Evolutionary conservation across 2,113 vertebrate genomes (phyloP).

Genomic region (Syngnathus typhle): DNA sequence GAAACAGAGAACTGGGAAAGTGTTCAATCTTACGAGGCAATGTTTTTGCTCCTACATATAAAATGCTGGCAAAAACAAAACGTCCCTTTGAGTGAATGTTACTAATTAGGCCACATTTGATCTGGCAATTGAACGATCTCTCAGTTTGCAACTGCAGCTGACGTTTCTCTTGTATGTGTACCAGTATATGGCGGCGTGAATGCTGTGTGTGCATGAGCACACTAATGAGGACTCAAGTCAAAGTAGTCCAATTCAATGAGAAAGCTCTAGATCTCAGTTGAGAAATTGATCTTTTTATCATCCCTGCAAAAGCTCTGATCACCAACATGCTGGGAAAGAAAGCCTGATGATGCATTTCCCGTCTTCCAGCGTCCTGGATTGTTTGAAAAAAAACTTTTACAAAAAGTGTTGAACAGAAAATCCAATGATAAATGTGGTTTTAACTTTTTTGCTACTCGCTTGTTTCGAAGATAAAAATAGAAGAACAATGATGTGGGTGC

Average conservation of each 20-base stretch:
- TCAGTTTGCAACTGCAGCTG: conserved; percentile 15
- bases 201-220: conserved; percentile 4
- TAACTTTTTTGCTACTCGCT: not conserved
- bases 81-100: not conserved
- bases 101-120: conserved; percentile 13
- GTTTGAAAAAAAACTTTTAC: conserved; percentile 21
- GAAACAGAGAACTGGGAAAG: not conserved
- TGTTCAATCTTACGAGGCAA: not conserved
- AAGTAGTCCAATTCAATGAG: conserved; percentile 36
- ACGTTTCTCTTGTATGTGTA: conserved; percentile 10
- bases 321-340: conserved; percentile 40
- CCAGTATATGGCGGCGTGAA: conserved; percentile 1
- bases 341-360: conserved; percentile 32
- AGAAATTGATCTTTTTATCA: conserved; percentile 46
- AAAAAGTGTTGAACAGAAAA: conserved; percentile 9
- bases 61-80: not conserved
- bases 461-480: not conserved
- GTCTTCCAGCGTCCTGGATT: conserved; percentile 11
- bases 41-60: not conserved
- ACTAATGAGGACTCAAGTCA: conserved; percentile 46
- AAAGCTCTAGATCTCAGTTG: conserved; percentile 26
- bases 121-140: not conserved
- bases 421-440: not conserved
- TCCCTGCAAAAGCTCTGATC: conserved; percentile 35
- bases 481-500: not conserved